phyloP scores from a whole-genome alignment of 92 coral and sea anemone genomes.

The Ricordea florida region DNA sequence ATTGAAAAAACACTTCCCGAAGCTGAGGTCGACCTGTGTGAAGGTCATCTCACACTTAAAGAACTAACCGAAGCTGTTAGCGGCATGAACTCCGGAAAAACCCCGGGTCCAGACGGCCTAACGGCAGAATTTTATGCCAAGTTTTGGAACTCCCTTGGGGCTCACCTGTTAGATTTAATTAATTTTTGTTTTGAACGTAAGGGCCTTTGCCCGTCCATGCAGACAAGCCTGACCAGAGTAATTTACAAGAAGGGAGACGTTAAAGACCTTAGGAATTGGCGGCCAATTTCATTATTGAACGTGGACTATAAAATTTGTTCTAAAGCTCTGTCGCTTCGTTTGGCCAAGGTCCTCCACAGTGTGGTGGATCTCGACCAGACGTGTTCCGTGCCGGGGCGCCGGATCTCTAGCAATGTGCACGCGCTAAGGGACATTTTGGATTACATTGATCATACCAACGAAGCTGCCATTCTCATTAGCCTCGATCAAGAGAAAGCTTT shows the following conservation, averaged over 20 bases:
- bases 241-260: constrained; percentile 18
- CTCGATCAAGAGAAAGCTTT: too few species aligned
- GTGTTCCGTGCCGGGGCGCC: constrained; percentile 42
- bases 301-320: constrained; percentile 50
- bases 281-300: constrained; percentile 40
- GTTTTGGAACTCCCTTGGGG: neutral
- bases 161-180: neutral
- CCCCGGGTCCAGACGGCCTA: neutral
- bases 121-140: neutral
- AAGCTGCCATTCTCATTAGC: too few species aligned
- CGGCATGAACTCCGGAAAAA: neutral
- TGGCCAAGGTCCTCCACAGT: constrained; percentile 20
- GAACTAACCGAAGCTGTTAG: neutral
- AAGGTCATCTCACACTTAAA: neutral
- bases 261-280: constrained; percentile 20
- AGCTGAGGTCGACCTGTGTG: neutral
- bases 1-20: too few species aligned
- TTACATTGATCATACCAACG: neutral
- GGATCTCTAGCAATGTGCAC: constrained; percentile 40
- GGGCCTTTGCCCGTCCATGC: too few species aligned
- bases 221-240: too few species aligned
- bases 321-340: constrained; percentile 39
- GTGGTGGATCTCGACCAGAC: constrained; percentile 63
- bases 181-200: neutral
- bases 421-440: constrained; percentile 12